These are phyloP conservation scores for Isurus oxyrinchus DNA, from an alignment of 2,113 vertebrate species.

Conservation along the genomic window DNA sequence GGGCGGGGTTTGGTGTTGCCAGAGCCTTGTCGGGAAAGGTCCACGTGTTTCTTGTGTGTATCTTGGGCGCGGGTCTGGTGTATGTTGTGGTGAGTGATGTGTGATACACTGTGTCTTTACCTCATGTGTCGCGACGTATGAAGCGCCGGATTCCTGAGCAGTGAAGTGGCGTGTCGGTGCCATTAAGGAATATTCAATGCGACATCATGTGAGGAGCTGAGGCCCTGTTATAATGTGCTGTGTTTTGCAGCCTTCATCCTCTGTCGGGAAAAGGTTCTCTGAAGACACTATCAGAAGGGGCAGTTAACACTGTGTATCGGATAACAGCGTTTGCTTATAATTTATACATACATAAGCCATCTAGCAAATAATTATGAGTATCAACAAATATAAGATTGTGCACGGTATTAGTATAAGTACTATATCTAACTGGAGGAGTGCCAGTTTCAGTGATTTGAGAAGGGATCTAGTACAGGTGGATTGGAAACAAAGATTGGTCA, in stretches of 20 bases:
- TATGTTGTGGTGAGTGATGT: constrained; percentile 12
- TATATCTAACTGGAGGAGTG: background rate
- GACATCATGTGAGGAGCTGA: background rate
- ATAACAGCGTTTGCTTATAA: background rate
- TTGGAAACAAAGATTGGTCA: background rate
- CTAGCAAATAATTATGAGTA: background rate
- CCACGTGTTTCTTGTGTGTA: background rate
- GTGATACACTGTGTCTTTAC: too few species aligned
- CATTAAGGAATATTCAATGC: background rate
- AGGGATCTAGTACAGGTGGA: background rate
- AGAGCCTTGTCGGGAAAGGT: background rate
- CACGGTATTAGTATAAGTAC: too few species aligned
- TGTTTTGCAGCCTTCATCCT: background rate
- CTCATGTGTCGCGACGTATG: too few species aligned
- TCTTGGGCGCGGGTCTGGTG: background rate
- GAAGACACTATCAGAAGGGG: background rate
- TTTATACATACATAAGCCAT: background rate
- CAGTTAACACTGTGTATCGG: too few species aligned
- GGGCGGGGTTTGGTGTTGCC: background rate
- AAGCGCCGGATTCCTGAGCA: background rate
- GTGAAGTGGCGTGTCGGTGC: background rate
- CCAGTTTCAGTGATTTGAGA: background rate
- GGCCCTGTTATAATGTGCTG: background rate
- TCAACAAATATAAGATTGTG: background rate
- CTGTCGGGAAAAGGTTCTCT: background rate